Evolutionary conservation across 1,140 invertebrate genomes (phyloP), one percentile per base, ranked within the genome.

Genomic region (Chrysomallon squamiferum): DNA sequence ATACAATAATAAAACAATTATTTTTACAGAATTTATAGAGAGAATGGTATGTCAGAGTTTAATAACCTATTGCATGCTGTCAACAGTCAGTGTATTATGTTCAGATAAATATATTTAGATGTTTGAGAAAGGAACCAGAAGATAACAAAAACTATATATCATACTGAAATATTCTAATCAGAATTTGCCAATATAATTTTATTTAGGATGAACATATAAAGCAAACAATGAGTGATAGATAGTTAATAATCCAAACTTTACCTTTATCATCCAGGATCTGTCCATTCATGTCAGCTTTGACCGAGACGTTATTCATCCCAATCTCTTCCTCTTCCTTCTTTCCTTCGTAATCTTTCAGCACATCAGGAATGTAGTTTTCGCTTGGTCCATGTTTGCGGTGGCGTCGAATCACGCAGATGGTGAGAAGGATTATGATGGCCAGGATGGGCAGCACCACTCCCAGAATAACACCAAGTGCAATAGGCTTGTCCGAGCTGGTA

Each of bases 371-470:
- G 32, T 75, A 80, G 66, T 75, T 69, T 13, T 77, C 66, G 33
- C 68, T 76, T 4, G 73, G 74, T 22, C 74, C 77, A 62, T 79
- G 76, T 47, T 82, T 82, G 35, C 76, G 68, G 47, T 82, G 80
- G 7, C 79, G 73, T 13, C 76, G 66, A 20, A 82, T 73, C 2
- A 82, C 78, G 61, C 80, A 82, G 41, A 82, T 65, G 5, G 80
- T 68, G 25, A 82, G 70, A 15, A 84, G 66, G 13, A 71, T 54
- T 20, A 84, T 81, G 61, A 83, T 80, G 25, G 76, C 75, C 18
- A 82, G 66, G 33, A 83, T 81, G 13, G 81, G 81, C 9, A 81
- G 66, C 15, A 79, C 79, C 15, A 83, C 79, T 9, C 81, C 81
- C 0, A 83, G 66, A 11, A 81, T 77, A 11, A 83, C 77, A 1